Base-by-base conservation (phyloP, 2,113 vertebrate genomes). In the Thunnus maccoyii region DNA sequence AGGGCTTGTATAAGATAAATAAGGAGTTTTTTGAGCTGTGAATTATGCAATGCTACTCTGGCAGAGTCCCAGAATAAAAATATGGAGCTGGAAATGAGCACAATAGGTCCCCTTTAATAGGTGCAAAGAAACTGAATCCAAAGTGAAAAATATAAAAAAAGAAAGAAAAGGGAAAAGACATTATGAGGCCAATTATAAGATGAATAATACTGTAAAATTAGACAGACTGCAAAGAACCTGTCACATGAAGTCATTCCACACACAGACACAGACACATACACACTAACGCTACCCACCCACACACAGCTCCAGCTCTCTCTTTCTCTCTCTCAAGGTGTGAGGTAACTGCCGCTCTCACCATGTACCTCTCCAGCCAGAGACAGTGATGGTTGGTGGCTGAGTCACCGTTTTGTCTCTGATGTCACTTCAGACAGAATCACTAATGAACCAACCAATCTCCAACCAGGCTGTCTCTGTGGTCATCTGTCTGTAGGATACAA, bases 341-440 rank as follows among this genome's bases (percentile, higher is more conserved):
- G 44, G 73, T 83, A 68, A 78, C 58, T 3, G 12, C 14, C 1
- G 2, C 67, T 71, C 46, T 76, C 75, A 25, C n/a, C 52, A 36
- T 80, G 73, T 83, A 72, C 75, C 72, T 86, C 79, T 80, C 71
- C 65, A 72, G 66, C 57, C 67, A 3, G 44, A 82, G 65, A 72
- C 2, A 3, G 51, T n/a, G 3, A 16, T 51, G 36, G 66, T 70
- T 67, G 32, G 18, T 61, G 76, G 86, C 76, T 92, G 83, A 89
- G 64, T 93, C 86, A 90, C 44, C 1, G 18, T 60, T 82, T 66
- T 75, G 7, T 30, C 81, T 90, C 85, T 88, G 69, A 91, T 80
- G 80, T 87, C 86, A 70, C 80, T 25, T 78, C 83, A 84, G 79
- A 81, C 64, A 86, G 78, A 86, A 86, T 83, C 30, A 5, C 67